A percentile compares a stretch with the other conserved stretches of the same genome.
Evolutionary conservation across 2,888 invertebrate genomes (phyloP).

Genomic region (Adela reaumurella): DNA sequence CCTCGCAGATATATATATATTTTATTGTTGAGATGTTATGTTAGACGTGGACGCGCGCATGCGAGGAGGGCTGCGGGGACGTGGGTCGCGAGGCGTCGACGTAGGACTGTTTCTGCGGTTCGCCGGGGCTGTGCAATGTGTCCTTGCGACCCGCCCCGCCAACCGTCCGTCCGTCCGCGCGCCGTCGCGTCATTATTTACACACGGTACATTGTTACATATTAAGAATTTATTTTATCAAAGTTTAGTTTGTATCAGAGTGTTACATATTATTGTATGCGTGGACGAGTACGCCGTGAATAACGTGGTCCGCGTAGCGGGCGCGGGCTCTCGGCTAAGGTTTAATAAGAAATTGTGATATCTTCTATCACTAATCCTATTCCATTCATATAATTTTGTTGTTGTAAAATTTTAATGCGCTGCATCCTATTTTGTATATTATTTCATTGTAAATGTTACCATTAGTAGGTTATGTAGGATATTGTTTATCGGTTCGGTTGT

Average conservation of each 20-base stretch:
- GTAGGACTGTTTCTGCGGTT: too few relatives aligned
- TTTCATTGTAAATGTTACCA: constrained; percentile 54
- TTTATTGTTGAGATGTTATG: background rate
- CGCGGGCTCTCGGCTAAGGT: constrained; percentile 23
- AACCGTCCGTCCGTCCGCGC: constrained; percentile 22
- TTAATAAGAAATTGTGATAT: constrained; percentile 38
- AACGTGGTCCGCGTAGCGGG: constrained; percentile 10
- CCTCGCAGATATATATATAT: background rate
- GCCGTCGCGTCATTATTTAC: constrained; percentile 32
- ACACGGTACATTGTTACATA: background rate
- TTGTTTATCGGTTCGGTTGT: too few relatives aligned
- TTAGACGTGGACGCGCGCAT: constrained; percentile 1
- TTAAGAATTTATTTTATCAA: background rate
- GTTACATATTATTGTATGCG: background rate
- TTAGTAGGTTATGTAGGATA: constrained; percentile 38
- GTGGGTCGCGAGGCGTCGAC: too few relatives aligned
- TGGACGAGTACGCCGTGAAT: background rate
- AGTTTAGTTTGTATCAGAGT: background rate
- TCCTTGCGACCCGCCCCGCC: constrained; percentile 2
- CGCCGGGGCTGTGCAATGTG: background rate
- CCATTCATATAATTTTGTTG: constrained; percentile 45
- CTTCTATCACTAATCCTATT: constrained; percentile 48
- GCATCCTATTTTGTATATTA: constrained; percentile 21
- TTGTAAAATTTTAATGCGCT: constrained; percentile 24
- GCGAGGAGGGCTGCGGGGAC: too few relatives aligned